Percentiles rank a stretch among this genome's conserved stretches.
These are phyloP conservation scores for Apodemia duryi DNA, from an alignment of 2,888 invertebrate genomes.

Conservation along the genomic window DNA sequence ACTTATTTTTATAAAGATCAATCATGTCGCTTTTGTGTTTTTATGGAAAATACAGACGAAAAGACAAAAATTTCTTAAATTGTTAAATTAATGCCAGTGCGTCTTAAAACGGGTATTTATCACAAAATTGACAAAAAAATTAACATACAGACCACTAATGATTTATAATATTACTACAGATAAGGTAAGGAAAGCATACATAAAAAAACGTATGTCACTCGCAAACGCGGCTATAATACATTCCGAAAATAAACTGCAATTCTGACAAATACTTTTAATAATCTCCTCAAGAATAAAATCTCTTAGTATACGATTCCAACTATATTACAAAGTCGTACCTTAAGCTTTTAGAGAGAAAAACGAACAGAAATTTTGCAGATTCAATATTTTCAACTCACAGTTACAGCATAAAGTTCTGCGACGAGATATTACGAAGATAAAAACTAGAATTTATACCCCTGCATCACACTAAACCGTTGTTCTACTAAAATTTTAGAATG, in stretches of 20 bases:
- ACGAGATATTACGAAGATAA: constrained; percentile 46
- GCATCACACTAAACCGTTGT: constrained; percentile 44
- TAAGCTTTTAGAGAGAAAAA: constrained; percentile 25
- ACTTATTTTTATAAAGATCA: too few species aligned
- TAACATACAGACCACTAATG: too few species aligned
- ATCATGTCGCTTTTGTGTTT: too few species aligned
- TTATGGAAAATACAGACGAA: too few species aligned
- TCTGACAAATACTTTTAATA: constrained; percentile 14
- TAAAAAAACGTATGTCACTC: neutral
- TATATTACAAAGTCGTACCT: constrained; percentile 25
- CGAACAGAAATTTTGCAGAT: constrained; percentile 34
- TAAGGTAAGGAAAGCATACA: neutral
- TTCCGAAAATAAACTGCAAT: constrained; percentile 2
- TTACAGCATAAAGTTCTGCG: constrained; percentile 36
- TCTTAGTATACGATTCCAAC: constrained; percentile 16
- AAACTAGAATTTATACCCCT: constrained; percentile 53
- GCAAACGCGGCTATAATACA: neutral
- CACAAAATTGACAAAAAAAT: neutral
- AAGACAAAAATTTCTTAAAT: too few species aligned
- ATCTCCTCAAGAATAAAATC: constrained; percentile 24
- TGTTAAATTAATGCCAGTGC: neutral
- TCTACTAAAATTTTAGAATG: constrained; percentile 45
- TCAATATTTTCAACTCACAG: constrained; percentile 37
- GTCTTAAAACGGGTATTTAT: neutral
- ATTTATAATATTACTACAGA: too few species aligned